phyloP scores from a whole-genome alignment of 2,888 invertebrate species.

The Tortrix viridana region DNA sequence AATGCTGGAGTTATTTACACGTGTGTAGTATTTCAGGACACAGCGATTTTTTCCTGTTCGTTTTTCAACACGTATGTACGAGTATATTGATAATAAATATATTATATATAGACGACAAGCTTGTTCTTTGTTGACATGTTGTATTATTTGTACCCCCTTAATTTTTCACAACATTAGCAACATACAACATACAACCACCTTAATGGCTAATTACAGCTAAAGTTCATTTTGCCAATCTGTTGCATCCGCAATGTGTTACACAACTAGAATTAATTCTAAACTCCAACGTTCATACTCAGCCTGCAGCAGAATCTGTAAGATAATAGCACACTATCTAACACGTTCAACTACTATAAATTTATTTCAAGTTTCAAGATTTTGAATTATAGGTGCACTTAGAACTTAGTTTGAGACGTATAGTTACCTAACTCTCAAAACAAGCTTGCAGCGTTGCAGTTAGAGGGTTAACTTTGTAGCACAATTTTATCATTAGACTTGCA shows the following conservation, averaged over 20 bases:
- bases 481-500: conserved; percentile 8
- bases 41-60: no score
- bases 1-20: no score
- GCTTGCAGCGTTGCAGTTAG: conserved; percentile 25
- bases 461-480: conserved; percentile 16
- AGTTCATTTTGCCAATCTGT: neutral
- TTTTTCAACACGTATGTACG: no score
- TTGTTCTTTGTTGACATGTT: no score
- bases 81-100: no score
- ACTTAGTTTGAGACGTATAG: conserved; percentile 33
- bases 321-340: conserved; percentile 34
- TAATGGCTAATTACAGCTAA: neutral
- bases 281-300: conserved; percentile 10
- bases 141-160: no score
- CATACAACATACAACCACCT: no score
- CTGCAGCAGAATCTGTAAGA: conserved; percentile 20
- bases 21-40: no score
- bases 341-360: conserved; percentile 36
- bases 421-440: conserved; percentile 34
- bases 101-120: no score
- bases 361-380: conserved; percentile 38
- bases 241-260: conserved; percentile 2
- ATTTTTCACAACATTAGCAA: no score
- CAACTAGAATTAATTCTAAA: conserved; percentile 12
- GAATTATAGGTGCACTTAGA: conserved; percentile 38